Base-by-base conservation (phyloP, 2,113 vertebrate species). In the Ophiodon elongatus region DNA sequence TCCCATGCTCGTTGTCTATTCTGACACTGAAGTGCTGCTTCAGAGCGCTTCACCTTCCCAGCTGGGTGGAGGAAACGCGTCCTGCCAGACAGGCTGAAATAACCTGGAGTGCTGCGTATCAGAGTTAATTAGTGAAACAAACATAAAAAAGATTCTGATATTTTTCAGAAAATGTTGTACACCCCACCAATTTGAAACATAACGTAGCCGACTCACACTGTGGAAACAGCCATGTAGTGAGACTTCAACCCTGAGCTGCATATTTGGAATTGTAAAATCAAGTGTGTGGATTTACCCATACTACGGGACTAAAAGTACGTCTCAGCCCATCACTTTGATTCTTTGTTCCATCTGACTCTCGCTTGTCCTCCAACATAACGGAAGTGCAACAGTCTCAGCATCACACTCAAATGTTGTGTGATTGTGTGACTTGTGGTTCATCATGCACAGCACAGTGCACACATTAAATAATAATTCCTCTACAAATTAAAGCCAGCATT, bases 41-140 rank as follows among this genome's bases (percentile, higher is more conserved):
- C 79, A 79, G 39, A 81, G 83, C 85, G 79, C 85, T 92, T 82
- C 80, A 67, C 72, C 77, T 79, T 69, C 87, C 65, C 69, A 70
- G 75, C 70, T 76, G 76, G 73, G 63, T 67, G 27, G 64, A 73
- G 50, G 52, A 66, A 23, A 77, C 37, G 57, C 6, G 19, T 63
- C 56, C 73, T 37, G 15, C 54, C 80, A 81, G 65, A 88, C 68
- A 27, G 65, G 41, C 31, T 76, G 50, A 27, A 57, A 41, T 50
- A 50, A 54, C 67, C 69, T 65, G 59, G 17, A 62, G 35, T 29
- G 29, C 27, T 43, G 15, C 54, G n/a, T 57, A 8, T n/a, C n/a
- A 11, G 9, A 19, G 17, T 15, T 8, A 25, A 35, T 27, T 15
- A 66, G 35, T 8, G 6, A 27, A 2, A 41, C 25, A 77, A 29